Conservation (phyloP, 2,797 vertebrate species). For the Falco rusticolus region DNA sequence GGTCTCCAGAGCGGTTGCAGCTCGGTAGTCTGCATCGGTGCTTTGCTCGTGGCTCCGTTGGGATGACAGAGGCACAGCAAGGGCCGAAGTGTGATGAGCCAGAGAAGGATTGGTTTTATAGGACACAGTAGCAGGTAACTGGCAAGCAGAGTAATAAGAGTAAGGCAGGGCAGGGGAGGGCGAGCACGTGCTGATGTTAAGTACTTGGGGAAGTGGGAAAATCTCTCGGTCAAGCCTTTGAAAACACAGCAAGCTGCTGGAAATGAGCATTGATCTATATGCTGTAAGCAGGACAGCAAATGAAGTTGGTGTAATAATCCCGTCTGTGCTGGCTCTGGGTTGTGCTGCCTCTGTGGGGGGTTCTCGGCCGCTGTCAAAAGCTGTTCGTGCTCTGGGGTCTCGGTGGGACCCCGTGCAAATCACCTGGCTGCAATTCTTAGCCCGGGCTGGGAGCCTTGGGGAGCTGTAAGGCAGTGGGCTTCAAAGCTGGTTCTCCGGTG, state of each 20-base stretch:
- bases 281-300: too few species aligned
- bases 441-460: background rate
- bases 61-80: background rate
- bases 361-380: background rate
- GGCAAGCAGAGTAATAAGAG: background rate
- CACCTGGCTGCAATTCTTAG: background rate
- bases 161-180: background rate
- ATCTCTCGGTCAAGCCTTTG: background rate
- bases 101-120: background rate
- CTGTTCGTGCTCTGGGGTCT: background rate
- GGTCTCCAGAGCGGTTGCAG: background rate
- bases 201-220: background rate
- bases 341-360: background rate
- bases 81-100: background rate
- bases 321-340: background rate
- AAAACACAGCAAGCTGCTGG: background rate
- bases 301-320: too few species aligned
- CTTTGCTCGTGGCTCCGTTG: background rate
- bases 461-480: background rate
- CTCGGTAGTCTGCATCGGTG: background rate
- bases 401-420: background rate
- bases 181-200: background rate
- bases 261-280: background rate
- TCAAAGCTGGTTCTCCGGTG: background rate
- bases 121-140: background rate